A percentile compares a stretch with the other conserved stretches of the same genome.
phyloP scores from a whole-genome alignment of 2,888 invertebrate genomes.

The Epirrhoe alternata region DNA sequence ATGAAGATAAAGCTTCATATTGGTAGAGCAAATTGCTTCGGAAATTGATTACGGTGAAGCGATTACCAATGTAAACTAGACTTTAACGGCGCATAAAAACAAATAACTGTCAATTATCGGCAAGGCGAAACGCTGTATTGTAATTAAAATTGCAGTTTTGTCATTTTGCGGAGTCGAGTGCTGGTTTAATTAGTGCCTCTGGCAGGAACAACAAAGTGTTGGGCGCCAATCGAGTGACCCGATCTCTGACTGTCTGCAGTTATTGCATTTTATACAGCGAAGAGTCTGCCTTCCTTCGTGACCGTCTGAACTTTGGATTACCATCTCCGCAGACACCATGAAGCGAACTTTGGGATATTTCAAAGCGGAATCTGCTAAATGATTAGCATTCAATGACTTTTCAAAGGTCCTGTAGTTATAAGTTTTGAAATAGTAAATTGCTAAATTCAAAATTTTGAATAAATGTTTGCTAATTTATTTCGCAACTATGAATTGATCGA shows the following conservation, averaged over 20 bases:
- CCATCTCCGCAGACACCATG: constrained; percentile 26
- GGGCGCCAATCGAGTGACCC: constrained; percentile 71
- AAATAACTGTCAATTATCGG: constrained; percentile 44
- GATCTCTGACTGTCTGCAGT: constrained; percentile 64
- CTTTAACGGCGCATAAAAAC: constrained; percentile 38
- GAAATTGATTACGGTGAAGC: constrained; percentile 34
- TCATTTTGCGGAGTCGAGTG: constrained; percentile 46
- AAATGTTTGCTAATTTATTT: constrained; percentile 35
- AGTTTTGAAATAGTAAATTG: constrained; percentile 34
- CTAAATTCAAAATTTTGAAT: constrained; percentile 30
- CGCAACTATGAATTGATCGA: constrained; percentile 38
- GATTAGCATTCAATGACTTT: constrained; percentile 28
- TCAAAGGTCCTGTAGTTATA: constrained; percentile 26
- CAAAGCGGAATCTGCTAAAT: constrained; percentile 21
- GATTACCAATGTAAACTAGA: constrained; percentile 35
- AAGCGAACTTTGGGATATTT: constrained; percentile 28
- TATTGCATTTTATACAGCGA: constrained; percentile 61
- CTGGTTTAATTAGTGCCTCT: constrained; percentile 56
- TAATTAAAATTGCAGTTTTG: constrained; percentile 49
- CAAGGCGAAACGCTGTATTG: constrained; percentile 37
- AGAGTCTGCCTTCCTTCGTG: constrained; percentile 43
- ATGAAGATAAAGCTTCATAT: constrained; percentile 36
- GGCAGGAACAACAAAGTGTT: constrained; percentile 56
- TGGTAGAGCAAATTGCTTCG: constrained; percentile 36
- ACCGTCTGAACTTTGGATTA: constrained; percentile 49